Evolutionary conservation across 2,797 vertebrate genomes (phyloP), one percentile per base, ranked within the genome.

Genomic region (Schizothorax lantsangensis): DNA sequence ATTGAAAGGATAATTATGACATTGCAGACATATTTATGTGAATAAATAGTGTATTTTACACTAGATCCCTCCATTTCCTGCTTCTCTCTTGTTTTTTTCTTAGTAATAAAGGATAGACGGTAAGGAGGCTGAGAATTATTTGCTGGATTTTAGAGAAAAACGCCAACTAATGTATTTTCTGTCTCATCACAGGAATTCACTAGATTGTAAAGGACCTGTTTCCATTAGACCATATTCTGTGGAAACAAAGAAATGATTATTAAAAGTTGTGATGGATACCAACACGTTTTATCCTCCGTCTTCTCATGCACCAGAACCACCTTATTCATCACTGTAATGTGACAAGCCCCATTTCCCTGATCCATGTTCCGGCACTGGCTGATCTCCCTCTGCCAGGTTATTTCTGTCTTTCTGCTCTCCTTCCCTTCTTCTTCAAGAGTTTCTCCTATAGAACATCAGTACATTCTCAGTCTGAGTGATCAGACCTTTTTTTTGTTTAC

Each of bases 251-350:
- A 81, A 36, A 68, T 47, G 1, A 81, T 49, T 69, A 23, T 52
- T 49, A 6, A 4, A 49, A 15, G 10, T 6, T n/a, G 43, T 68
- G 79, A 36, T 69, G 40, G 62, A 81, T 47, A 33, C 43, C 15
- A 23, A 69, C 30, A 52, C 2, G 0, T 15, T 69, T 81, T 68
- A 36, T 81, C 19, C 19, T 66, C 38, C 6, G 3, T 68, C 62
- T 81, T 49, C 26, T n/a, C 59, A 81, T 30, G 66, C 26, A 30
- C 45, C 59, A 68, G 10, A 49, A 36, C 45, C 62, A 52, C 62
- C 43, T 81, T 47, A 52, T 81, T 69, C 40, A 68, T 81, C 79
- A 81, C 43, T 69, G 40, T 68, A 81, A 81, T 81, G 62, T 81
- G 62, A 69, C 43, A 68, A 69, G 79, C 19, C 43, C 10, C 62